Conservation (phyloP, 2,113 vertebrate genomes). For the Kryptolebias marmoratus region DNA sequence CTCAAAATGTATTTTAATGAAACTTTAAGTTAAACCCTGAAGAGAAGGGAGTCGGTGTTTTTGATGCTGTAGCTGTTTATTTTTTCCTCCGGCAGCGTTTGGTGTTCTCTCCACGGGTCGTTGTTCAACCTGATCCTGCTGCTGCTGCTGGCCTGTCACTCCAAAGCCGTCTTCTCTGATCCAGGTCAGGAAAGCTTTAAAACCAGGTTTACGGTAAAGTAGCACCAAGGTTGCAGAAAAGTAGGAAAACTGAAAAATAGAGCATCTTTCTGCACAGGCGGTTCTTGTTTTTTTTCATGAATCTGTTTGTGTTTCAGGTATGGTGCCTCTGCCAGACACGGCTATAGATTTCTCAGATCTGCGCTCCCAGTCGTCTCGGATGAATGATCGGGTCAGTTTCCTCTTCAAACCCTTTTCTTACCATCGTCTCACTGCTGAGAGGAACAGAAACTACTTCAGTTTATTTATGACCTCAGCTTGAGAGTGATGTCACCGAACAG, state of each 20-base stretch:
- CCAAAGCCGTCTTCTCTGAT: conserved; percentile 85
- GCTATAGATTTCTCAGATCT: conserved; percentile 86
- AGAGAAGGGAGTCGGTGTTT: no score
- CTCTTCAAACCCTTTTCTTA: not conserved
- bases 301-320: conserved; percentile 62
- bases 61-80: not conserved
- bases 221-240: no score
- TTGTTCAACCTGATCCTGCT: conserved; percentile 83
- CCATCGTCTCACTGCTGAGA: not conserved
- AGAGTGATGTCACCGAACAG: no score
- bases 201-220: not conserved
- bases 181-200: conserved; percentile 74
- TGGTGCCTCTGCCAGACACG: conserved; percentile 84
- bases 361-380: conserved; percentile 87
- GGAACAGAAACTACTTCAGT: no score
- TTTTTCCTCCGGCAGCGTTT: conserved; percentile 70
- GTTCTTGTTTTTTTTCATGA: not conserved
- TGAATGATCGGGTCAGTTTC: conserved; percentile 84
- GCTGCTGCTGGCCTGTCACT: conserved; percentile 84
- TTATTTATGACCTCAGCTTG: no score
- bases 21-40: no score
- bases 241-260: not conserved
- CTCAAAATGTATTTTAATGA: no score
- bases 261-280: no score
- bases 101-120: conserved; percentile 83